Evolutionary conservation across 2,113 vertebrate genomes (phyloP).

Genomic region (Ailuropoda melanoleuca): DNA sequence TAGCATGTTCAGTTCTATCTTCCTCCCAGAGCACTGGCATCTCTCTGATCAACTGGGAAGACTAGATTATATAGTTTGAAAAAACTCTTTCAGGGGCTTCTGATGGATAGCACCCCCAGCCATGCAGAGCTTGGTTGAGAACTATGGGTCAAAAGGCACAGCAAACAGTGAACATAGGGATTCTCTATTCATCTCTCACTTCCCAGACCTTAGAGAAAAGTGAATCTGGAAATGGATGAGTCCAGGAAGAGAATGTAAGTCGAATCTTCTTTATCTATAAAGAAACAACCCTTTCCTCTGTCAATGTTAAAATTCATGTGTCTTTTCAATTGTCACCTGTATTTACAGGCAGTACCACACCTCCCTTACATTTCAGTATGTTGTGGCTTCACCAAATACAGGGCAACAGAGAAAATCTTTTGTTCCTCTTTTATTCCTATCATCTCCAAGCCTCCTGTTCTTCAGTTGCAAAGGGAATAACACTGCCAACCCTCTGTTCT

Average conservation of each 20-base stretch:
- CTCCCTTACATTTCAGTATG: not conserved
- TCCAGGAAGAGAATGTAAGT: not conserved
- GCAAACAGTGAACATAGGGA: rapidly evolving
- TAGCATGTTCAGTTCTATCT: not conserved
- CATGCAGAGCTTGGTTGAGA: rapidly evolving
- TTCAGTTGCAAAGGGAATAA: not conserved
- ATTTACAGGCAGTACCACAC: not conserved
- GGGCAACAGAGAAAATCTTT: not conserved
- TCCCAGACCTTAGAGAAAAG: not conserved
- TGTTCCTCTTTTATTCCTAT: not conserved
- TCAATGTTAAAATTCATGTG: not conserved
- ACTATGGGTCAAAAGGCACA: not conserved
- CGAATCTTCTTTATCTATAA: not conserved
- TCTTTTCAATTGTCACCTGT: not conserved
- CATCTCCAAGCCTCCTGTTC: not conserved
- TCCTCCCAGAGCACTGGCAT: not conserved
- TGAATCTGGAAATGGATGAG: not conserved
- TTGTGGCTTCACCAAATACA: not conserved
- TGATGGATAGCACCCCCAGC: not conserved
- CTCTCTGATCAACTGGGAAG: not conserved
- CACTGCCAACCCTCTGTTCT: not conserved
- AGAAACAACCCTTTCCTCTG: not conserved
- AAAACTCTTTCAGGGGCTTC: not conserved
- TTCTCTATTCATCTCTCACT: not conserved
- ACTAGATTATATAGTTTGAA: too few species aligned